Evolutionary conservation across 2,113 vertebrate genomes (phyloP).

Genomic region (Limanda limanda): DNA sequence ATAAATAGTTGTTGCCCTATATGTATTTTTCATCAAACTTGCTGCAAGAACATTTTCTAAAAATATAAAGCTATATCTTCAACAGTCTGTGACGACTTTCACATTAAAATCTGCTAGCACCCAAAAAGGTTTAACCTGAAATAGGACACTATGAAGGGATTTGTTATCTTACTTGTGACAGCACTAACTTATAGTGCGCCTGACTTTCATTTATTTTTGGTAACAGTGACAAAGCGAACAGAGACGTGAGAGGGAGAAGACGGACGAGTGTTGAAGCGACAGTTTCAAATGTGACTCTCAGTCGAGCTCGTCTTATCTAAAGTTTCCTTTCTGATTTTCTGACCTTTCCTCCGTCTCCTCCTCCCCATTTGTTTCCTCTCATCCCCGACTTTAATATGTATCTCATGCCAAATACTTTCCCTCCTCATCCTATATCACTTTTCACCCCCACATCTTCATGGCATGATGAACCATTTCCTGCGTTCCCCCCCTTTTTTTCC

Average conservation of each 20-base stretch:
- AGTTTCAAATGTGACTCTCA: conserved; percentile 39
- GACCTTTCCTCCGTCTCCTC: conserved; percentile 45
- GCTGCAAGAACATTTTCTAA: no score
- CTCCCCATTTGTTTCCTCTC: conserved; percentile 55
- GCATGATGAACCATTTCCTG: conserved; percentile 30
- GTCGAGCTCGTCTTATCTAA: conserved; percentile 36
- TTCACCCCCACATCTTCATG: conserved; percentile 31
- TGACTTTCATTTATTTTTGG: conserved; percentile 22
- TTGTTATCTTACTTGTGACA: neutral
- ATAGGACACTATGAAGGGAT: neutral
- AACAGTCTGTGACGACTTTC: no score
- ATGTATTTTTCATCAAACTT: no score
- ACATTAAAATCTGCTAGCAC: neutral
- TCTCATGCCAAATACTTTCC: neutral
- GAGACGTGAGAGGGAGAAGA: conserved; percentile 2
- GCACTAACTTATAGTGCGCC: neutral
- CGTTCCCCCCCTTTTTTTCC: conserved; percentile 35
- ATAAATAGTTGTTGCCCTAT: no score
- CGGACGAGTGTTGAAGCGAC: conserved; percentile 16
- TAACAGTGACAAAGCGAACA: conserved; percentile 16
- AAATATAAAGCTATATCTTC: no score
- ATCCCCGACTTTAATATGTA: conserved; percentile 57
- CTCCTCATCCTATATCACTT: conserved; percentile 38
- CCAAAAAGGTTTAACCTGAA: neutral
- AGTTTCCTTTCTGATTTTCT: conserved; percentile 51